phyloP scores from a whole-genome alignment of 2,797 vertebrate species.

The Trichosurus vulpecula region DNA sequence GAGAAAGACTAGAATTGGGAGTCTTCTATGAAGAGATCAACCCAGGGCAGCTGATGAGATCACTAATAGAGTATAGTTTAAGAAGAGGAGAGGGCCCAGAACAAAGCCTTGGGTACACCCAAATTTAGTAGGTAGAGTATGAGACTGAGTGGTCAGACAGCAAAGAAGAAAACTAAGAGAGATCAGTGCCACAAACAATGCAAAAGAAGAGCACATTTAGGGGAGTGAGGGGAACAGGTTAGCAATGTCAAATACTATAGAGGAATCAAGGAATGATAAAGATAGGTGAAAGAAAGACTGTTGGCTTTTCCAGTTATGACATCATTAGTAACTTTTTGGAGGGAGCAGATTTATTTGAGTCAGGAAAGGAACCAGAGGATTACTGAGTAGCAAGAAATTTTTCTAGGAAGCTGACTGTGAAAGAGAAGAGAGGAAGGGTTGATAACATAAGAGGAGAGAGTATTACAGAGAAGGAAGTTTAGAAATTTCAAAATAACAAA shows the following conservation, averaged over 20 bases:
- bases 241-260: neutral
- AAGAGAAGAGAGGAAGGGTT: neutral
- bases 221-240: neutral
- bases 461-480: neutral
- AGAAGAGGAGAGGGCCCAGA: neutral
- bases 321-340: neutral
- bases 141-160: neutral
- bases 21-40: neutral
- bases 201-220: neutral
- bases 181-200: neutral
- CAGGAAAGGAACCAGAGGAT: neutral
- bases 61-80: neutral
- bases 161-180: neutral
- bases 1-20: neutral
- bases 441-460: neutral
- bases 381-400: neutral
- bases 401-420: neutral
- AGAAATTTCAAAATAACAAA: neutral
- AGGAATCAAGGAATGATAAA: neutral
- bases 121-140: neutral
- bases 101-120: neutral
- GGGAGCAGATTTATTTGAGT: neutral
- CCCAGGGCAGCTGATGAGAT: neutral
- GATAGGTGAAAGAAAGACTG: neutral
- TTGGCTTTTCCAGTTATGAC: neutral